These are phyloP conservation scores for Mimas tiliae DNA, from an alignment of 2,888 invertebrate genomes.

Conservation along the genomic window DNA sequence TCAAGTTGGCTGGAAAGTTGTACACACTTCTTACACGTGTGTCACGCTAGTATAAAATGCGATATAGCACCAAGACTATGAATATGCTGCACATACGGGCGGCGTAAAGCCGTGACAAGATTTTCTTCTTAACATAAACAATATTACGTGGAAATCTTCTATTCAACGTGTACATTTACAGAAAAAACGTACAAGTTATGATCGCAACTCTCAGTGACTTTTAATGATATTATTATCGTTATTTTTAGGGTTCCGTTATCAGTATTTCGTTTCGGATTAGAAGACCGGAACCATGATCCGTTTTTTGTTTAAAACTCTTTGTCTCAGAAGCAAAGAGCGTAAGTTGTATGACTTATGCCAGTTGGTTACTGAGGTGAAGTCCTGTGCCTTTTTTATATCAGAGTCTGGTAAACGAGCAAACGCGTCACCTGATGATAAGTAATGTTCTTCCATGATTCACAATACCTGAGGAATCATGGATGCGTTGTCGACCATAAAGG, in stretches of 20 bases:
- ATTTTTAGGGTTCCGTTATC: background rate
- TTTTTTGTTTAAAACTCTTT: too few species aligned
- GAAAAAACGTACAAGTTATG: constrained; percentile 32
- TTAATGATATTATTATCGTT: background rate
- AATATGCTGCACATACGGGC: constrained; percentile 47
- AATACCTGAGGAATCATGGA: too few species aligned
- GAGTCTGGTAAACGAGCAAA: too few species aligned
- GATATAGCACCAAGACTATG: constrained; percentile 36
- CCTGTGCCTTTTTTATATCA: too few species aligned
- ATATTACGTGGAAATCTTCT: constrained; percentile 67
- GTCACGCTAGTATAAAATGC: constrained; percentile 36
- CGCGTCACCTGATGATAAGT: too few species aligned
- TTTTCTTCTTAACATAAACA: constrained; percentile 81
- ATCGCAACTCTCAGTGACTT: constrained; percentile 3
- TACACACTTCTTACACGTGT: constrained; percentile 23
- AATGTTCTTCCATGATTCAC: too few species aligned
- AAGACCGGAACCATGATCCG: too few species aligned
- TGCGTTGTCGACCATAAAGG: too few species aligned
- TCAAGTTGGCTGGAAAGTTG: background rate
- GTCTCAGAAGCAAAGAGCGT: too few species aligned
- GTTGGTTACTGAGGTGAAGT: too few species aligned
- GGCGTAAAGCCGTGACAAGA: constrained; percentile 71
- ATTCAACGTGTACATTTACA: constrained; percentile 27
- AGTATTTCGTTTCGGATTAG: too few species aligned
- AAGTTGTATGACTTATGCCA: too few species aligned